A percentile compares a stretch with the other conserved stretches of the same genome.
Evolutionary conservation across 1,140 invertebrate species (phyloP).

Genomic region (Augochlora pura): DNA sequence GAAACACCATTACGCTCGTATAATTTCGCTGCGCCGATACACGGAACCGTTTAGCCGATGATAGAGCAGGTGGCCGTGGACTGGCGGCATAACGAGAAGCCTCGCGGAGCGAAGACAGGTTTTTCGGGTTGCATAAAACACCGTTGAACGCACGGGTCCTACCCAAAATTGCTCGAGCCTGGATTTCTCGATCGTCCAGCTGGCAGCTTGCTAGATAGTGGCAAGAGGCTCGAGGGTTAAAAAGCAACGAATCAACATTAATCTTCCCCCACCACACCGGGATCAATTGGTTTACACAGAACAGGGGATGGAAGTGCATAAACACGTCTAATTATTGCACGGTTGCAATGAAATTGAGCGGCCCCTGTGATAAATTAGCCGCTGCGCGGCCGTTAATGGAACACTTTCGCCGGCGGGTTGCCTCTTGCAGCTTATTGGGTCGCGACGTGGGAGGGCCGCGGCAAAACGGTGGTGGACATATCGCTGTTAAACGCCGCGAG

Average conservation of each 20-base stretch:
- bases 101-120: constrained; percentile 16
- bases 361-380: constrained; percentile 8
- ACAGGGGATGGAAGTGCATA: constrained; percentile 13
- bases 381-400: constrained; percentile 23
- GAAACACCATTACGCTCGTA: constrained; percentile 39
- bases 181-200: neutral
- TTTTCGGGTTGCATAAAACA: constrained; percentile 21
- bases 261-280: neutral
- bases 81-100: neutral
- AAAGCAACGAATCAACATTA: constrained; percentile 19
- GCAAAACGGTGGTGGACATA: neutral
- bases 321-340: constrained; percentile 31
- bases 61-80: constrained; percentile 13
- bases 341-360: constrained; percentile 36
- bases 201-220: constrained; percentile 28
- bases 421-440: constrained; percentile 14
- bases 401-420: constrained; percentile 24
- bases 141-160: neutral
- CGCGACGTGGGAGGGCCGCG: neutral
- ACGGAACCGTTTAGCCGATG: constrained; percentile 39
- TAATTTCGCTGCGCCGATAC: constrained; percentile 37
- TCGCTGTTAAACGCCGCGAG: neutral
- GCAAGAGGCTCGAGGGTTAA: neutral
- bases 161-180: constrained; percentile 19
- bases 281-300: neutral